Evolutionary conservation across 2,113 vertebrate species (phyloP).

Genomic region (Brachyhypopomus gauderio): DNA sequence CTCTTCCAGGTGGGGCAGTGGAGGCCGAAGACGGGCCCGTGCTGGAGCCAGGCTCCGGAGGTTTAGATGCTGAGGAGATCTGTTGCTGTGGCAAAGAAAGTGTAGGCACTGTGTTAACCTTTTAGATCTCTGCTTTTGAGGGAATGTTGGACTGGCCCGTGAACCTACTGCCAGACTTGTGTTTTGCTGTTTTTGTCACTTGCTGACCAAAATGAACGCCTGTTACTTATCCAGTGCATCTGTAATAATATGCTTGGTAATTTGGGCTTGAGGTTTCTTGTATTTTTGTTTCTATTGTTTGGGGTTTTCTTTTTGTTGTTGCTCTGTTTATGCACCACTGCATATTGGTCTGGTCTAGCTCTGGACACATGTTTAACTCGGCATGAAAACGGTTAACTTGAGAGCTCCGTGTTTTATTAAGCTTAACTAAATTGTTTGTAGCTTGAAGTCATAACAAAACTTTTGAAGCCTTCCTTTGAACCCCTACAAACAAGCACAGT

Average conservation of each 20-base stretch:
- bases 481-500: not conserved
- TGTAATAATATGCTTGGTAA: not conserved
- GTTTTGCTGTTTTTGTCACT: not conserved
- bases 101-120: conserved; percentile 77
- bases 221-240: not conserved
- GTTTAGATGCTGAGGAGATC: conserved; percentile 75
- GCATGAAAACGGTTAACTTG: too few relatives aligned
- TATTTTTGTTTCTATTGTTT: not conserved
- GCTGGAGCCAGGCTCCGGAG: conserved; percentile 54
- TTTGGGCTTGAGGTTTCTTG: not conserved
- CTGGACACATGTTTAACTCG: too few relatives aligned
- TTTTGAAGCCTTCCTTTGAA: not conserved
- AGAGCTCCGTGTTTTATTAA: too few relatives aligned
- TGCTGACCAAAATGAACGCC: not conserved
- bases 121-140: not conserved
- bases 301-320: not conserved
- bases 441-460: too few relatives aligned
- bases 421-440: too few relatives aligned
- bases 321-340: too few relatives aligned
- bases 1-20: conserved; percentile 46
- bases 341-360: too few relatives aligned
- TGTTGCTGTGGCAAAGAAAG: conserved; percentile 76
- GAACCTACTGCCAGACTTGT: not conserved
- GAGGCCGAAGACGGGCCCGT: conserved; percentile 49
- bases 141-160: not conserved